Conservation (phyloP, 2,113 vertebrate genomes). For the Paratilapia polleni region DNA sequence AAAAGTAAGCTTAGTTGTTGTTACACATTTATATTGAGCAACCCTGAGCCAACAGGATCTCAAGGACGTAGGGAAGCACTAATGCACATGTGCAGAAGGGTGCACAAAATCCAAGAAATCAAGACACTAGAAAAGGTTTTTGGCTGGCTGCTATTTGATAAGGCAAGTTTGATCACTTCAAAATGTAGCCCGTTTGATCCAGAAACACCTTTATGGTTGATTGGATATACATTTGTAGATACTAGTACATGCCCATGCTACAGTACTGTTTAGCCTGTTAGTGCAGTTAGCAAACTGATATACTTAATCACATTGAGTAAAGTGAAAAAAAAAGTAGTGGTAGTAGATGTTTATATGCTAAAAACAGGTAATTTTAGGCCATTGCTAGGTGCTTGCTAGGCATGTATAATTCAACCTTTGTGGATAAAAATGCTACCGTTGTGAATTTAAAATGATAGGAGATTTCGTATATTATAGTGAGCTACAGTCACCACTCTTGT, state of each 20-base stretch:
- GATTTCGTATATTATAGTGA: neutral
- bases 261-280: neutral
- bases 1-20: neutral
- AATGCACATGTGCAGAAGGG: too few relatives aligned
- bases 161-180: neutral
- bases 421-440: neutral
- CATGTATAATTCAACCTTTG: neutral
- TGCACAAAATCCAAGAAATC: too few relatives aligned
- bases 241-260: neutral
- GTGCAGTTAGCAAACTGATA: neutral
- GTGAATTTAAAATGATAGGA: neutral
- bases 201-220: too few relatives aligned
- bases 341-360: neutral
- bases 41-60: too few relatives aligned
- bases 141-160: neutral
- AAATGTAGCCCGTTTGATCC: neutral
- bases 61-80: too few relatives aligned
- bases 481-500: neutral
- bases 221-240: neutral
- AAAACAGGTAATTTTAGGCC: neutral
- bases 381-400: neutral
- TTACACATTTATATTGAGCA: neutral
- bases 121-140: too few relatives aligned
- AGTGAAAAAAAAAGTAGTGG: too few relatives aligned
- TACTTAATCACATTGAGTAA: neutral